Evolutionary conservation across 2,888 invertebrate species (phyloP), one percentile per base, ranked within the genome.

Genomic region (Branchellion lobata): DNA sequence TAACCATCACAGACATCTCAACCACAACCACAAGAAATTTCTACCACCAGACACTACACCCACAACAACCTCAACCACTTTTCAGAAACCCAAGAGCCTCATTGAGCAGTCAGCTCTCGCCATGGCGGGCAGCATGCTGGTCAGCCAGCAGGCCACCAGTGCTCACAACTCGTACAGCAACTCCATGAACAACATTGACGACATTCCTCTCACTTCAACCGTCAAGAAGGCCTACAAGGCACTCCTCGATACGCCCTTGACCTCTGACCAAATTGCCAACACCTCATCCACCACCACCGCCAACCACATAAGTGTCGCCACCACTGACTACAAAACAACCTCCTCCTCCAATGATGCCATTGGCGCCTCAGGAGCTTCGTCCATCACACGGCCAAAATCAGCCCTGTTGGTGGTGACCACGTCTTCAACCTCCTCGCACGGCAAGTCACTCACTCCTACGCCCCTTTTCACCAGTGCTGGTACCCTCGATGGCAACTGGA

Each of bases 101-200:
- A 57, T 57, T 3, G 61, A 57, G 24, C 61, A 57, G 83, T 83
- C 83, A 81, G 79, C 82, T 76, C 81, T 47, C 2, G 53, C 53
- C 68, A 24, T 33, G 77, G 29, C 53, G 65, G 34, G 57, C 31
- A 11, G 3, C 40, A 8, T n/a, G 24, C 5, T 51, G 14, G 29
- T 5, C 31, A 72, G 34, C 11, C 21, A 18, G 29, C 8, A 21
- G 5, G 73, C 3, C 31, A 11, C 5, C 24, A 40, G 21, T 14
- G 14, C 33, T 29, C 24, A 57, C 65, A 8, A 2, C 2, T 3
- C 57, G 24, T 40, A 61, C 61, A 40, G 29, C 75, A 69, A 69
- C 31, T n/a, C 29, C 8, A 33, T 69, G 31, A 69, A 69, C 31
- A 69, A 29, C 34, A 34, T 33, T 29, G 31, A 31, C 69, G 34